A percentile compares a stretch with the other conserved stretches of the same genome.
Evolutionary conservation across 2,797 vertebrate species (phyloP).

Genomic region (Arnoldichthys spilopterus): DNA sequence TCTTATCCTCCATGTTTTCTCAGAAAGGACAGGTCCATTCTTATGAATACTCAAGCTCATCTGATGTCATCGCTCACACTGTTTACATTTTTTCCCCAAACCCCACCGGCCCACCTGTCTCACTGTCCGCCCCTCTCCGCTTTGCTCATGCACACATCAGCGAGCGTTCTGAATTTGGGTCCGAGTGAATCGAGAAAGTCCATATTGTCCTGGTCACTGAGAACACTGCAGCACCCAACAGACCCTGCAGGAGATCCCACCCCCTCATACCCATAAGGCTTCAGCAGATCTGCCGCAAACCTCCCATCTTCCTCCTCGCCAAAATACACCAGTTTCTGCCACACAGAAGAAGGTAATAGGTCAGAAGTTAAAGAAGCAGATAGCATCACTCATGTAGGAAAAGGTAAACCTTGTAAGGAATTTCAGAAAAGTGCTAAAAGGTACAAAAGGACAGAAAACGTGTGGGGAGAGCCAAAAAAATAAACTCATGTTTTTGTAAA

Average conservation of each 20-base stretch:
- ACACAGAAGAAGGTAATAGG: constrained; percentile 32
- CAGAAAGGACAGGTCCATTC: constrained; percentile 7
- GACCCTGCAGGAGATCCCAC: constrained; percentile 84
- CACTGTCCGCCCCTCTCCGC: background rate
- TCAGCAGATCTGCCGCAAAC: constrained; percentile 79
- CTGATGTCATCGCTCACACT: constrained; percentile 2
- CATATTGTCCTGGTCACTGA: constrained; percentile 77
- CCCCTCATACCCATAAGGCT: constrained; percentile 83
- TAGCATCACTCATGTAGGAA: background rate
- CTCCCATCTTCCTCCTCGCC: constrained; percentile 80
- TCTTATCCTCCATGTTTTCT: constrained; percentile 4
- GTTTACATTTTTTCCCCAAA: background rate
- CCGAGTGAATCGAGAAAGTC: constrained; percentile 86
- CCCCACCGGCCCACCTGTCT: background rate
- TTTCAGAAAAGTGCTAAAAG: background rate
- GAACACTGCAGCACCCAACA: constrained; percentile 85
- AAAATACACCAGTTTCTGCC: constrained; percentile 83
- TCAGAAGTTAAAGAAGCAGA: constrained; percentile 20
- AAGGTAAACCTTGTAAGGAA: constrained; percentile 6
- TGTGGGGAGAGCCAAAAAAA: background rate
- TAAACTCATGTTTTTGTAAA: no score
- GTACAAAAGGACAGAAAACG: background rate
- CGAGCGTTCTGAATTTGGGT: constrained; percentile 86
- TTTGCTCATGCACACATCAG: constrained; percentile 78
- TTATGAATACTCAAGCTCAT: background rate